phyloP scores from a whole-genome alignment of 2,113 vertebrate species.

The Nipponia nippon region DNA sequence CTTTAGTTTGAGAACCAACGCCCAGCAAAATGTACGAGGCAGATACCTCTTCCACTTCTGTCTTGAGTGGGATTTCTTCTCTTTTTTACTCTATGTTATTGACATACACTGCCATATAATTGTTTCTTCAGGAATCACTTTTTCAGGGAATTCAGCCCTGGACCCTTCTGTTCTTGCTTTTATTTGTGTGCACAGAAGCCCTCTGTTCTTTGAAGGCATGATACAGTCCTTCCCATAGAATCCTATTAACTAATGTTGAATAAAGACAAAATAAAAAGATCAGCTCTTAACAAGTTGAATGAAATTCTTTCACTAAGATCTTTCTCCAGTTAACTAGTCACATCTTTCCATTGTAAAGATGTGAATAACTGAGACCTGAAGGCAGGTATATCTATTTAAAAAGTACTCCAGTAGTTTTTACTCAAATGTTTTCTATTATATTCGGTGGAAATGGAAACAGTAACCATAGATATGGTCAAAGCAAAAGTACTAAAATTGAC shows the following conservation, averaged over 20 bases:
- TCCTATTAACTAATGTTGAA: conserved; percentile 22
- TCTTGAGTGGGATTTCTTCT: neutral
- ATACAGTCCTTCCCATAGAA: neutral
- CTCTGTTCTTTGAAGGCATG: neutral
- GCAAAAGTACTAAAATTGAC: neutral
- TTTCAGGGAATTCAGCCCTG: neutral
- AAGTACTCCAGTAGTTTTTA: neutral
- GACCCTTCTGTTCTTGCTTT: neutral
- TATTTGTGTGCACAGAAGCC: neutral
- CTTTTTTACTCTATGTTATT: neutral
- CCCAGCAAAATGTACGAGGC: neutral
- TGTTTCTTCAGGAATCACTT: neutral
- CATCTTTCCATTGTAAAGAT: conserved; percentile 6
- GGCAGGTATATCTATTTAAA: neutral
- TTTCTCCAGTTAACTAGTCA: neutral
- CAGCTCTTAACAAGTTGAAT: conserved; percentile 36
- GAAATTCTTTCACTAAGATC: conserved; percentile 15
- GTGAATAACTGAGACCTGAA: neutral
- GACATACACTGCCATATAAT: neutral
- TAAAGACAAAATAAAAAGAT: conserved; percentile 49
- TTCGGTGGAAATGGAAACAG: neutral
- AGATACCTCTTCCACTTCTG: neutral
- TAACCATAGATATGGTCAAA: neutral
- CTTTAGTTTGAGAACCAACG: neutral
- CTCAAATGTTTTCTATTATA: neutral